These are phyloP conservation scores for Amphilophus citrinellus DNA, from an alignment of 2,113 vertebrate genomes.

Conservation along the genomic window DNA sequence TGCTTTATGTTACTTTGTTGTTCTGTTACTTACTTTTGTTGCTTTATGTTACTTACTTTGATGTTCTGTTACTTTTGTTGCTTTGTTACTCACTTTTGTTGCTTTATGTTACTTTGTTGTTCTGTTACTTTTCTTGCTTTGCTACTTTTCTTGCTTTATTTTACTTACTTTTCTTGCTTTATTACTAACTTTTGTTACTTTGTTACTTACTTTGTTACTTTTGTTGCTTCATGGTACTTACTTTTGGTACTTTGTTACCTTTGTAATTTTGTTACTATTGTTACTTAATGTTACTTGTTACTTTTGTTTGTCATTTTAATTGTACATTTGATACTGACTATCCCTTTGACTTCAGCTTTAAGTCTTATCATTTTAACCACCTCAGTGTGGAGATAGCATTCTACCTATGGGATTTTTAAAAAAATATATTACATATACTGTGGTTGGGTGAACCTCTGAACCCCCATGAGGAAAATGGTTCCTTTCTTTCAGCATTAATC, in stretches of 20 bases:
- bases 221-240: not conserved
- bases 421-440: not conserved
- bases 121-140: too few species aligned
- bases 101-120: not conserved
- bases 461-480: not conserved
- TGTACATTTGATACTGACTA: not conserved
- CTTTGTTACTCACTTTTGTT: not conserved
- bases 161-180: too few species aligned
- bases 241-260: not conserved
- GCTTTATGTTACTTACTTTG: too few species aligned
- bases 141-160: too few species aligned
- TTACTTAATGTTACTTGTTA: not conserved
- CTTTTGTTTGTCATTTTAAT: not conserved
- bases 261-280: not conserved
- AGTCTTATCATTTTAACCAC: not conserved
- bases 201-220: too few species aligned
- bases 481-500: constrained; percentile 45
- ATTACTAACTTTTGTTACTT: not conserved
- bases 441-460: not conserved
- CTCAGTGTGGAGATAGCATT: not conserved
- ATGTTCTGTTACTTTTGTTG: too few species aligned
- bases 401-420: not conserved
- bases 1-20: not conserved
- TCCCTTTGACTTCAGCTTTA: not conserved
- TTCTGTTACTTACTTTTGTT: too few species aligned